Evolutionary conservation across 2,797 vertebrate genomes (phyloP), one percentile per base, ranked within the genome.

Genomic region (Malacoraja senta): DNA sequence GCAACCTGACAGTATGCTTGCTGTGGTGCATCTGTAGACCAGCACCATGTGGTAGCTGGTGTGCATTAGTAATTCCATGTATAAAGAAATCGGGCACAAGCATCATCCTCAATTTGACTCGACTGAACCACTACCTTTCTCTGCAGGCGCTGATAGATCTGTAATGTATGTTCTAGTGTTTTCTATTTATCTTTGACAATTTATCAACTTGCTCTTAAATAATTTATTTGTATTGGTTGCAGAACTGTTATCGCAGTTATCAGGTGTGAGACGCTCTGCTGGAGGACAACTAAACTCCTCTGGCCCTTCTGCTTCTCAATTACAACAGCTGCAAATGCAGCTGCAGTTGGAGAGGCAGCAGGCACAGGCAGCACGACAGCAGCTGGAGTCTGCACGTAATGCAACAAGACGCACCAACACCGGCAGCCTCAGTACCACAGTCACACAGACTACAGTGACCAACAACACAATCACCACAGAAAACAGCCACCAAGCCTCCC

Each of bases 241-340:
- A 99, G 99, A 99, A 97, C 96, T 99, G 95, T 97, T 99, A 95
- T 99, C 99, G 95, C 99, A 99, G 97, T 97, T 99, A 94, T 99
- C 98, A 84, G 99, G 98, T 3, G 99, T 99, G 95, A 97, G 99
- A 63, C 98, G 98, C 94, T 98, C 98, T 0, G 98, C 99, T 38
- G 99, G 98, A 94, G 98, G 99, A 93, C 98, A 99, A 95, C 98
- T 99, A 91, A 99, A 99, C 95, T 99, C 98, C 24, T 98, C 99
- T 3, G 98, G 99, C 94, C 98, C 99, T 78, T 99, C 98, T 1
- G 98, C 99, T 93, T 99, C 98, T 68, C 99, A 99, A 95, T 97
- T 99, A 95, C 99, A 99, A 95, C 99, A 99, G 95, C 96, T 99
- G 95, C 99, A 99, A 96, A 99, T 99, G 99, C 99, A 99, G 94